A percentile compares a stretch with the other conserved stretches of the same genome.
These are phyloP conservation scores for Diplodus sargus DNA, from an alignment of 2,797 vertebrate species.

Conservation along the genomic window DNA sequence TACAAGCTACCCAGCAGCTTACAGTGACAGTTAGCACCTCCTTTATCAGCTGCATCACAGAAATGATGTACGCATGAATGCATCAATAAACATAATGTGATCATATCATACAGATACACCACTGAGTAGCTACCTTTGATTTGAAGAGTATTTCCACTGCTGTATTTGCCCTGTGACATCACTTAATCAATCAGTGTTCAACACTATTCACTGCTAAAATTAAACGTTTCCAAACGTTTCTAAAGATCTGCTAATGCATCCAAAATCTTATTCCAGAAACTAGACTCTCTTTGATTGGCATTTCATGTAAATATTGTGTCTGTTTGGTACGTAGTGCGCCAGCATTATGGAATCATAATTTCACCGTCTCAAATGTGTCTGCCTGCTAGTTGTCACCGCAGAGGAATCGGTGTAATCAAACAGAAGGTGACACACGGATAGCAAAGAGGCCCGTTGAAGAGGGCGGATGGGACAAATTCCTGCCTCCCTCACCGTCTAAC, in stretches of 20 bases:
- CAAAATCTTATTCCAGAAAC: neutral
- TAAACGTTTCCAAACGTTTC: neutral
- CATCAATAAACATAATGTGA: no score
- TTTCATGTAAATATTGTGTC: neutral
- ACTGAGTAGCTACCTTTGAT: no score
- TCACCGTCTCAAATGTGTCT: slow-evolving; percentile 1
- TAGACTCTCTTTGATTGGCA: neutral
- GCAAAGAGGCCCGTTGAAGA: slow-evolving; percentile 7
- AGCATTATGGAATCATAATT: neutral
- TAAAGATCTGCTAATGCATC: neutral
- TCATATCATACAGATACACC: no score
- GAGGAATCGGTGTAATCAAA: slow-evolving; percentile 33
- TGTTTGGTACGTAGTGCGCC: neutral
- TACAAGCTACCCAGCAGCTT: no score
- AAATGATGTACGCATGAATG: no score
- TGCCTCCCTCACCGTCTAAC: slow-evolving; percentile 39
- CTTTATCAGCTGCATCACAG: no score
- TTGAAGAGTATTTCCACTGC: neutral
- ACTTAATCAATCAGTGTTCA: neutral
- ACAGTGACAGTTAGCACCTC: no score
- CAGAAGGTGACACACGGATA: slow-evolving; percentile 20
- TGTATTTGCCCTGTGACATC: neutral
- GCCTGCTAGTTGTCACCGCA: slow-evolving; percentile 13
- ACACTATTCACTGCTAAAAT: neutral
- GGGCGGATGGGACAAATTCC: slow-evolving; percentile 4